Conservation (phyloP, 2,113 vertebrate genomes). For the Scophthalmus maximus region DNA sequence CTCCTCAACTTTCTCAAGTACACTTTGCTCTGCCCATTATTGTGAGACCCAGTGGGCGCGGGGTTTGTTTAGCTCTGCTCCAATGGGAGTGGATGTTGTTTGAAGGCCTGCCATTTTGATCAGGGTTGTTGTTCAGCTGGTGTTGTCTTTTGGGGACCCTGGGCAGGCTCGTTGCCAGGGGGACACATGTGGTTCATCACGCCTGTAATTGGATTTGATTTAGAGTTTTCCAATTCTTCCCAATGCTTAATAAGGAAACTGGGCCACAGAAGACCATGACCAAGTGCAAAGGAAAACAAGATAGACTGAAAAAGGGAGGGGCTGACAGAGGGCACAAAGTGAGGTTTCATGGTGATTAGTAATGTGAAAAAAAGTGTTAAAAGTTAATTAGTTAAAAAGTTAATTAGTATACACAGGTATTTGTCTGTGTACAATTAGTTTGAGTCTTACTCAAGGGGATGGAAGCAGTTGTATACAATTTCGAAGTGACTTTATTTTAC, state of each 20-base stretch:
- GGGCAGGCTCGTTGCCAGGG: slow-evolving; percentile 60
- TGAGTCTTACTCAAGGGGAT: slow-evolving; percentile 16
- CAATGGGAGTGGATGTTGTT: slow-evolving; percentile 76
- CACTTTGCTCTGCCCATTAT: slow-evolving; percentile 63
- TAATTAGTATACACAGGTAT: slow-evolving; percentile 63
- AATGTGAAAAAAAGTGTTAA: slow-evolving; percentile 48
- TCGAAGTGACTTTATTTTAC: slow-evolving; percentile 9
- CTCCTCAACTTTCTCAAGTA: slow-evolving; percentile 64
- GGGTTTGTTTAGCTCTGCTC: slow-evolving; percentile 76
- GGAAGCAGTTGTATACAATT: slow-evolving; percentile 12
- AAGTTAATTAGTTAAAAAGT: slow-evolving; percentile 65
- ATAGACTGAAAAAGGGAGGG: slow-evolving; percentile 34
- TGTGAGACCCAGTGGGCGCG: slow-evolving; percentile 55
- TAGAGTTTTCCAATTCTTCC: slow-evolving; percentile 59
- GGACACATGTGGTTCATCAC: slow-evolving; percentile 80
- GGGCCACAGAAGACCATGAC: slow-evolving; percentile 40
- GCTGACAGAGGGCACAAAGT: slow-evolving; percentile 39
- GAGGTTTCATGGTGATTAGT: slow-evolving; percentile 53
- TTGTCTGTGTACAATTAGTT: slow-evolving; percentile 61
- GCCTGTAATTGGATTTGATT: slow-evolving; percentile 84
- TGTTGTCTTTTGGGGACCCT: slow-evolving; percentile 74
- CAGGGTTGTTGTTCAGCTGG: slow-evolving; percentile 73
- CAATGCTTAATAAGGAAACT: slow-evolving; percentile 72
- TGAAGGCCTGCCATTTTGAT: slow-evolving; percentile 82
- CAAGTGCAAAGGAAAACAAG: slow-evolving; percentile 16